Evolutionary conservation across 2,113 vertebrate species (phyloP).

Genomic region (Panthera leo): DNA sequence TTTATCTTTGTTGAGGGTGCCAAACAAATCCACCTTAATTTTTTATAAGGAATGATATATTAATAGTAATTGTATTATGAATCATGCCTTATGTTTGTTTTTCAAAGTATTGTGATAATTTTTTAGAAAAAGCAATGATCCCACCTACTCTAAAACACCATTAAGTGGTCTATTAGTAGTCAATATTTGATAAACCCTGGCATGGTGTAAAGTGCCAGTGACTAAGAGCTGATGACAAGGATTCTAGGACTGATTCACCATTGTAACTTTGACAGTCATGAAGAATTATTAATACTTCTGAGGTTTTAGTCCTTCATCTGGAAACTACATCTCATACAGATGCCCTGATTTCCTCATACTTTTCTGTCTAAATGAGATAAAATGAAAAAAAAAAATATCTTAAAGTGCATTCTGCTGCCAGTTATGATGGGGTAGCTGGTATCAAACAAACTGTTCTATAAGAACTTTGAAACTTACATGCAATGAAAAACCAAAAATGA

Average conservation of each 20-base stretch:
- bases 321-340: not conserved
- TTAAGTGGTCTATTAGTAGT: not conserved
- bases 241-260: not conserved
- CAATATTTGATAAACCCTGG: not conserved
- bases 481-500: not conserved
- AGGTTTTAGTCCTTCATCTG: constrained; percentile 1
- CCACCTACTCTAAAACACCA: not conserved
- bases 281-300: not conserved
- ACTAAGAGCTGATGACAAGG: not conserved
- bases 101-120: not conserved
- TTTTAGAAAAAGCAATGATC: not conserved
- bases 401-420: not conserved
- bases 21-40: not conserved
- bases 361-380: constrained; percentile 29
- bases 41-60: not conserved
- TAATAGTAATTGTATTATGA: not conserved
- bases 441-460: not conserved
- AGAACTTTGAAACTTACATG: not conserved
- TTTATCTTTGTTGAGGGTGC: not conserved
- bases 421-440: not conserved
- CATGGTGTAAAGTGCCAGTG: not conserved
- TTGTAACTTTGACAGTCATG: not conserved
- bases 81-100: not conserved
- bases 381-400: constrained; percentile 11
- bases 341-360: not conserved